Percentiles rank a stretch among this genome's conserved stretches.
These are phyloP conservation scores for Chloroclysta siterata DNA, from an alignment of 2,888 invertebrate species.

Conservation along the genomic window DNA sequence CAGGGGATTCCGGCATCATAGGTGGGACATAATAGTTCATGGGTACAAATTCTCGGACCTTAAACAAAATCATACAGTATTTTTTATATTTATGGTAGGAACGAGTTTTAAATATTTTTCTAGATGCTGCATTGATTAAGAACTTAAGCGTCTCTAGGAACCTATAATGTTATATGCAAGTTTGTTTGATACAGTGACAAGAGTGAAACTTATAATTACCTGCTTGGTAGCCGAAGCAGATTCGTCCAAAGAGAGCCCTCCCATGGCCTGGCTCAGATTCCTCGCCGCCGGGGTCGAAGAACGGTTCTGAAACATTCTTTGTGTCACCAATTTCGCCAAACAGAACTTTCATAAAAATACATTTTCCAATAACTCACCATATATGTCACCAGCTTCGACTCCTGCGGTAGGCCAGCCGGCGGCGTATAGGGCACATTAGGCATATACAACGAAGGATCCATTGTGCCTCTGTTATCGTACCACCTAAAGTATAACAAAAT, in stretches of 20 bases:
- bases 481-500: conserved; percentile 17
- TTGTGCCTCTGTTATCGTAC: conserved; percentile 66
- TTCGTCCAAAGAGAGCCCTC: conserved; percentile 66
- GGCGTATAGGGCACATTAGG: conserved; percentile 87
- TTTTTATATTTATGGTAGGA: neutral
- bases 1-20: conserved; percentile 68
- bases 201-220: conserved; percentile 18
- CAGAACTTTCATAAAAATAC: neutral
- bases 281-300: conserved; percentile 65
- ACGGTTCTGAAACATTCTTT: conserved; percentile 64
- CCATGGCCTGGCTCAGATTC: conserved; percentile 63
- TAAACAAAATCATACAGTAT: conserved; percentile 11
- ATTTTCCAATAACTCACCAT: conserved; percentile 84
- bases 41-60: conserved; percentile 74
- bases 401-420: conserved; percentile 91
- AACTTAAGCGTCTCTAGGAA: no score
- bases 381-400: conserved; percentile 93
- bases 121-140: no score
- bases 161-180: no score
- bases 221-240: conserved; percentile 64
- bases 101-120: no score
- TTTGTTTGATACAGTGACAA: neutral
- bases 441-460: conserved; percentile 90
- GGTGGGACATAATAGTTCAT: conserved; percentile 64
- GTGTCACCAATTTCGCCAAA: conserved; percentile 1